A percentile compares a stretch with the other conserved stretches of the same genome.
phyloP scores from a whole-genome alignment of 2,113 vertebrate species.

The Nothoprocta perdicaria region DNA sequence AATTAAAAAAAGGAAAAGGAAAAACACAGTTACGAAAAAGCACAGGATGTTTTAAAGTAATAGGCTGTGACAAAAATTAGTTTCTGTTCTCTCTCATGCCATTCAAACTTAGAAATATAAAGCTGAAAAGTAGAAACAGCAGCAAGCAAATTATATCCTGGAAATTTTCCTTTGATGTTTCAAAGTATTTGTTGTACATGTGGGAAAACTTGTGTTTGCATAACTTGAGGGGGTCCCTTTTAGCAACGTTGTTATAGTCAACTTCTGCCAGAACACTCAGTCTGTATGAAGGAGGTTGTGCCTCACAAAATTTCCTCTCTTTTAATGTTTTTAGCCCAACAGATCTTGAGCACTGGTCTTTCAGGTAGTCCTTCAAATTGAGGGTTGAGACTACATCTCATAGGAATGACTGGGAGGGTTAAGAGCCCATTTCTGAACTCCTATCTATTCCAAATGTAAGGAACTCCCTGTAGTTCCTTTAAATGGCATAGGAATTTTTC shows the following conservation, averaged over 20 bases:
- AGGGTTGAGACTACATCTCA: not conserved
- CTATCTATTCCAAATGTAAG: not conserved
- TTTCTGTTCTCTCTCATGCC: not conserved
- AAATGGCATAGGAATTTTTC: not conserved
- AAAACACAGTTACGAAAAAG: not conserved
- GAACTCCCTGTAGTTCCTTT: not conserved
- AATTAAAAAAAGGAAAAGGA: not conserved
- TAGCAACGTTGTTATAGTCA: not conserved
- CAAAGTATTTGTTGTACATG: not conserved
- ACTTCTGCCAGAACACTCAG: not conserved
- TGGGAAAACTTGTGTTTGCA: not conserved
- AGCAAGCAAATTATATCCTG: not conserved
- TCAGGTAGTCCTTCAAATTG: not conserved
- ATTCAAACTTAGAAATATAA: not conserved
- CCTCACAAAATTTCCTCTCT: not conserved
- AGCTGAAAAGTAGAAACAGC: not conserved
- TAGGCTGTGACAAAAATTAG: not conserved
- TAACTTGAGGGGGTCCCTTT: not conserved
- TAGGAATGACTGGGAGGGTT: not conserved
- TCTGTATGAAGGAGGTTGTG: not conserved
- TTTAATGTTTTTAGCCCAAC: not conserved
- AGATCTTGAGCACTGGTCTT: not conserved
- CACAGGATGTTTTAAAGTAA: not conserved
- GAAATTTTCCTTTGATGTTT: not conserved
- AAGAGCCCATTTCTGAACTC: not conserved